Conservation (phyloP, 2,113 vertebrate genomes). For the Chaetorhynchus papuensis region DNA sequence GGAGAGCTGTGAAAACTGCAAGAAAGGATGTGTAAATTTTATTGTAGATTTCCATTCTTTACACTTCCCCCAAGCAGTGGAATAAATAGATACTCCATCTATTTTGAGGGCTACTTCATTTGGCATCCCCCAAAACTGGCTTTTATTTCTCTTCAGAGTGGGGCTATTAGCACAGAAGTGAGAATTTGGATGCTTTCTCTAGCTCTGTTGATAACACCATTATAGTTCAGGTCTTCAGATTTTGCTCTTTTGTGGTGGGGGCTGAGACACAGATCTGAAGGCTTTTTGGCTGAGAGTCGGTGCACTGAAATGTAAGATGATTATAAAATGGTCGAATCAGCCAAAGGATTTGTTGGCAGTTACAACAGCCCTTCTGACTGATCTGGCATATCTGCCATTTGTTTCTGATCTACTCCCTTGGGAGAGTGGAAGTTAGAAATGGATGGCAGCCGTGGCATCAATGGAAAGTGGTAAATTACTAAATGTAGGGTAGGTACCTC, state of each 20-base stretch:
- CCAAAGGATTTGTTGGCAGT: conserved; percentile 46
- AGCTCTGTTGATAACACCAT: background rate
- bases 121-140: background rate
- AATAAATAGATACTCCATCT: conserved; percentile 12
- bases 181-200: background rate
- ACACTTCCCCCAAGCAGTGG: background rate
- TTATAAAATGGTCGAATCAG: conserved; percentile 24
- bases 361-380: background rate
- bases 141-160: background rate
- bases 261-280: background rate
- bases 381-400: background rate
- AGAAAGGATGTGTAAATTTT: background rate
- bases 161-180: background rate
- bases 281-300: background rate
- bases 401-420: background rate
- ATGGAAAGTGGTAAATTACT: background rate
- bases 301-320: conserved; percentile 29
- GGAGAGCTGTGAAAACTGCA: background rate
- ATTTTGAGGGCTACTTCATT: background rate
- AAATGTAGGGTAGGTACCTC: background rate
- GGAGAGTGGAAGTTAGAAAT: background rate
- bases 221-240: background rate
- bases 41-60: background rate
- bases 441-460: background rate
- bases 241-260: background rate